phyloP scores from a whole-genome alignment of 2,113 vertebrate genomes.

The western clawed frog (Xenopus tropicalis) region UCB_Xtro_10.0 CM004446.2:108933001-108933500 shows the following conservation, averaged over 20 bases:
- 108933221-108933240: conserved; percentile 68
- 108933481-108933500: too few relatives aligned
- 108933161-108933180: conserved; percentile 48
- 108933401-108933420: too few relatives aligned
- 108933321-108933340: neutral
- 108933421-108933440: too few relatives aligned
- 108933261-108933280: conserved; percentile 64
- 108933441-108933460: too few relatives aligned
- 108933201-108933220: conserved; percentile 69
- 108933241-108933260: conserved; percentile 62
- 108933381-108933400: too few relatives aligned
- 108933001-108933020: conserved; percentile 78
- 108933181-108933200: conserved; percentile 70
- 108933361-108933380: too few relatives aligned
- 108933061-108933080: conserved; percentile 90
- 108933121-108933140: conserved; percentile 64
- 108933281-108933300: conserved; percentile 66
- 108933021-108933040: conserved; percentile 87
- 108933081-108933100: conserved; percentile 86
- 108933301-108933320: neutral
- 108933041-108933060: conserved; percentile 83
- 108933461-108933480: too few relatives aligned
- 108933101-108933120: conserved; percentile 90
- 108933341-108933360: too few relatives aligned
- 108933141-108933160: conserved; percentile 56